phyloP scores from a whole-genome alignment of 2,888 invertebrate species.

The Osmoderma eremita region DNA sequence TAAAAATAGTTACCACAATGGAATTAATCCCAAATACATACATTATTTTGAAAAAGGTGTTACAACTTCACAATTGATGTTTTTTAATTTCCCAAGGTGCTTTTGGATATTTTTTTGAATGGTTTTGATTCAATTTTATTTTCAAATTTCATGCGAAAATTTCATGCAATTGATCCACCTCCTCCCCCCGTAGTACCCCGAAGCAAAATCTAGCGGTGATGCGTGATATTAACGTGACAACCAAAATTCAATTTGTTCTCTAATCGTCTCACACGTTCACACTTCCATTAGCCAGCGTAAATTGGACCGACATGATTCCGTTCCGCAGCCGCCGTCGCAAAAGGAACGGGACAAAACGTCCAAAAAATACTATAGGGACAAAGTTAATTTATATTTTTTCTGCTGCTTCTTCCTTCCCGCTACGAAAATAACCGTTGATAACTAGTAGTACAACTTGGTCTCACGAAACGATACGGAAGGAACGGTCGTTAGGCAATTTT shows the following conservation, averaged over 20 bases:
- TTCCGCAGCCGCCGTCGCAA: slow-evolving; percentile 1
- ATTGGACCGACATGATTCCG: slow-evolving; percentile 9
- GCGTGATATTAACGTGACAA: slow-evolving; percentile 22
- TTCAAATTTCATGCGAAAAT: too few species aligned
- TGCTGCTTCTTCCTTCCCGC: not conserved
- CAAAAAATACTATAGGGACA: not conserved
- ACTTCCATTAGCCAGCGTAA: slow-evolving; percentile 18
- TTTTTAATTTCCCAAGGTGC: too few species aligned
- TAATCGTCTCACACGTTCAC: slow-evolving; percentile 27
- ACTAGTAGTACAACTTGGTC: not conserved
- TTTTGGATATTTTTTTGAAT: too few species aligned
- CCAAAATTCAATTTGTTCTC: slow-evolving; percentile 31
- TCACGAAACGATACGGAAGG: not conserved
- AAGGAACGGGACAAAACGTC: not conserved
- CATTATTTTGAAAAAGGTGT: too few species aligned
- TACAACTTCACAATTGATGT: too few species aligned
- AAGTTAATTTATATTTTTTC: slow-evolving; percentile 7
- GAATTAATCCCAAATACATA: too few species aligned
- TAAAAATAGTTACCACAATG: too few species aligned
- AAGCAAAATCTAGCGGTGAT: slow-evolving; percentile 12
- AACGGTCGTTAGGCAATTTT: slow-evolving; percentile 29
- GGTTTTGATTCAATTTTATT: too few species aligned
- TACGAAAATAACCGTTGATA: not conserved
- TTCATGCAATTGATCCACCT: slow-evolving; percentile 6
- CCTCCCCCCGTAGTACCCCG: not conserved